Evolutionary conservation across 2,797 vertebrate species (phyloP).

Genomic region (Petrocephalus sullivani): DNA sequence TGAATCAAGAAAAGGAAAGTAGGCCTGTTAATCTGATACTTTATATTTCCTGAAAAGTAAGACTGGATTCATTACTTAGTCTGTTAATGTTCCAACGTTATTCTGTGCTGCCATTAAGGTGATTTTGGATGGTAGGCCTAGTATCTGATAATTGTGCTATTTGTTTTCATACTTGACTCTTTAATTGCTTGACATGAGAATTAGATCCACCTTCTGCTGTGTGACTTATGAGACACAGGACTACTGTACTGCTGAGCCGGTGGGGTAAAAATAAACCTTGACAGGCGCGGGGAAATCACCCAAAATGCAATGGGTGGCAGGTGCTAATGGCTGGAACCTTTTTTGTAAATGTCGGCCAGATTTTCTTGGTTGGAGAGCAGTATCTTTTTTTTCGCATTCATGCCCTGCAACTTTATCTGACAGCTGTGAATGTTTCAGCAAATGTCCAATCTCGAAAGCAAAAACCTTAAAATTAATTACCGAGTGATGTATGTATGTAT

Average conservation of each 20-base stretch:
- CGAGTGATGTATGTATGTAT: not conserved
- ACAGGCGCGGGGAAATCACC: slow-evolving; percentile 64
- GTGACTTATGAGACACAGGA: slow-evolving; percentile 1
- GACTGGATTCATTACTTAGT: not conserved
- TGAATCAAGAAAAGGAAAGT: not conserved
- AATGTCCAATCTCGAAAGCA: slow-evolving; percentile 9
- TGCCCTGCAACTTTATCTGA: slow-evolving; percentile 21
- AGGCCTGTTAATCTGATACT: not conserved
- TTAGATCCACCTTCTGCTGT: not conserved
- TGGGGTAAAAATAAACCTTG: slow-evolving; percentile 57
- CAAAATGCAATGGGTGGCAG: slow-evolving; percentile 52
- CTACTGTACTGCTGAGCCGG: slow-evolving; percentile 29
- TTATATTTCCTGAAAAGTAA: not conserved
- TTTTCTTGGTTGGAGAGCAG: slow-evolving; percentile 44
- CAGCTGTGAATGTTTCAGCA: slow-evolving; percentile 38
- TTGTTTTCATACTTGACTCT: not conserved
- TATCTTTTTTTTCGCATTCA: slow-evolving; percentile 29
- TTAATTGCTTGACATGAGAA: not conserved
- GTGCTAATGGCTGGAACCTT: slow-evolving; percentile 57
- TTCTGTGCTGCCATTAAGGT: not conserved
- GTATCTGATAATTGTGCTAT: not conserved
- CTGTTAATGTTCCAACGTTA: not conserved
- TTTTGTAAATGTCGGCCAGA: slow-evolving; percentile 41
- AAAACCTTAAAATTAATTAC: not conserved
- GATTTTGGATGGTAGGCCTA: not conserved